Evolutionary conservation across 2,888 invertebrate genomes (phyloP).

Genomic region (Troides aeacus): DNA sequence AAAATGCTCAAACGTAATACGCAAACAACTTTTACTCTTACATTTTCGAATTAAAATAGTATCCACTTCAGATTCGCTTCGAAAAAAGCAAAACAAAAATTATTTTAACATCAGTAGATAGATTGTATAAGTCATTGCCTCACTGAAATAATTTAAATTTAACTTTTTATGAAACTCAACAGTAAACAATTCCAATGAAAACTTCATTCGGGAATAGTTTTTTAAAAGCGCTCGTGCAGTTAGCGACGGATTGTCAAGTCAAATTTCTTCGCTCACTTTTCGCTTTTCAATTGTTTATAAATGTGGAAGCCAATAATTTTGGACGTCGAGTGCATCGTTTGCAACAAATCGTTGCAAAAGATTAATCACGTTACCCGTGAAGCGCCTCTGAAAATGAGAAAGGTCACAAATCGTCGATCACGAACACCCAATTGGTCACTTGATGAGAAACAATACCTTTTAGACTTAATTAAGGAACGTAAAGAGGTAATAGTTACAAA

Average conservation of each 20-base stretch:
- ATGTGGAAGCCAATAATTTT: slow-evolving; percentile 74
- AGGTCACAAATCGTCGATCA: slow-evolving; percentile 60
- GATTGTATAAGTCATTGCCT: slow-evolving; percentile 33
- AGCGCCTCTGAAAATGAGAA: slow-evolving; percentile 60
- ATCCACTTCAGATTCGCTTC: not conserved
- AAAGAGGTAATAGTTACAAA: slow-evolving; percentile 68
- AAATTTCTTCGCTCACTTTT: slow-evolving; percentile 44
- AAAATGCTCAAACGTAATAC: no score
- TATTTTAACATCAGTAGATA: not conserved
- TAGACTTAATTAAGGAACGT: slow-evolving; percentile 69
- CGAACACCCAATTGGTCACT: slow-evolving; percentile 73
- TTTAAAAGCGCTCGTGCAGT: slow-evolving; percentile 42
- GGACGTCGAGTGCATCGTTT: slow-evolving; percentile 76
- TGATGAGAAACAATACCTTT: slow-evolving; percentile 69
- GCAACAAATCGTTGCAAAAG: slow-evolving; percentile 76
- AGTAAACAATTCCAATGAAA: slow-evolving; percentile 38
- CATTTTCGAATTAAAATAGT: not conserved
- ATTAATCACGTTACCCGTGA: slow-evolving; percentile 60
- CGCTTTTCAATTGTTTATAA: slow-evolving; percentile 67
- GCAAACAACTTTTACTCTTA: not conserved
- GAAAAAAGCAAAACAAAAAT: slow-evolving; percentile 2
- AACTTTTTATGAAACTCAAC: slow-evolving; percentile 32
- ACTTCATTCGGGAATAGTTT: slow-evolving; percentile 44
- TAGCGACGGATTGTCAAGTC: slow-evolving; percentile 50
- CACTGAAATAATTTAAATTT: slow-evolving; percentile 38